Evolutionary conservation across 1,140 invertebrate genomes (phyloP).

Genomic region (Penaeus japonicus): DNA sequence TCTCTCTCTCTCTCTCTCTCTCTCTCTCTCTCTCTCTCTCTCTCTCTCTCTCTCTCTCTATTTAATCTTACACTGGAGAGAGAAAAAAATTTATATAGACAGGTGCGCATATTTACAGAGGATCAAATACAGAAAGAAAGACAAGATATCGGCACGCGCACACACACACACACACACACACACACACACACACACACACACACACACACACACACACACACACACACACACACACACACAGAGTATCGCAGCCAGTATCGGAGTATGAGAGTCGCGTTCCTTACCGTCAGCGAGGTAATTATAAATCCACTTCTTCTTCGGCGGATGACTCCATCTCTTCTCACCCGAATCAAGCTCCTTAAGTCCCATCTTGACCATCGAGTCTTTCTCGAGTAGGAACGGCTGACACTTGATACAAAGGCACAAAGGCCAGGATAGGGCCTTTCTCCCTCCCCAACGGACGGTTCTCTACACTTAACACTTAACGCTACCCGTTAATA

Average conservation of each 20-base stretch:
- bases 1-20: too few species aligned
- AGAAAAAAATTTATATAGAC: too few species aligned
- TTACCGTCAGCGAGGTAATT: conserved; percentile 49
- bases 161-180: conserved; percentile 33
- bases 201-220: neutral
- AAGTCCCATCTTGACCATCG: conserved; percentile 44
- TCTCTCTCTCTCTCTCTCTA: neutral
- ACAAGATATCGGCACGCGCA: neutral
- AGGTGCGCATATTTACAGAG: too few species aligned
- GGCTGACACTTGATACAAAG: too few species aligned
- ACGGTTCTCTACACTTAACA: too few species aligned
- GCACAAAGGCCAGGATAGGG: too few species aligned
- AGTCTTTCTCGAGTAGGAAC: too few species aligned
- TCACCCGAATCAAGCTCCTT: conserved; percentile 25
- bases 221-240: neutral
- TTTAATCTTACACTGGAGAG: too few species aligned
- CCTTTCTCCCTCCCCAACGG: too few species aligned
- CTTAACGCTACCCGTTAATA: too few species aligned
- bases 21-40: neutral
- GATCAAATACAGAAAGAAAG: too few species aligned
- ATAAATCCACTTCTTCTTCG: conserved; percentile 56
- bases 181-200: neutral
- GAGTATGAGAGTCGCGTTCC: neutral
- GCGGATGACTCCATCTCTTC: conserved; percentile 47
- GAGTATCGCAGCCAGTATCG: neutral